These are phyloP conservation scores for Uloborus diversus DNA, from an alignment of 1,140 invertebrate species.

Conservation along the genomic window DNA sequence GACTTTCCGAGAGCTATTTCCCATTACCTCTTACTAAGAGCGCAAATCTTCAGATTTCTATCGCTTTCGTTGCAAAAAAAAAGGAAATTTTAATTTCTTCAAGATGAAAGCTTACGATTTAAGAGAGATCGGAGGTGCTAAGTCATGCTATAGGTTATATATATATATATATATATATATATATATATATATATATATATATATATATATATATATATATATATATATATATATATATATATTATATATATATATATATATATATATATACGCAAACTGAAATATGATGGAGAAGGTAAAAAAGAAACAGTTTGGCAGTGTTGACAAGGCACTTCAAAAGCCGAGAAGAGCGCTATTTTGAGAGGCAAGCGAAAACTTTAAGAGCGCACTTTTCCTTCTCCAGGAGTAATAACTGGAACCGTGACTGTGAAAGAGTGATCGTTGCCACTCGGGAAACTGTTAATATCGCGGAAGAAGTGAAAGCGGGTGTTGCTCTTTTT, in stretches of 20 bases:
- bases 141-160: too few species aligned
- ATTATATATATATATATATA: too few species aligned
- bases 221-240: not conserved
- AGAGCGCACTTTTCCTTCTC: constrained; percentile 4
- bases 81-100: not conserved
- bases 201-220: not conserved
- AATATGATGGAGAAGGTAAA: not conserved
- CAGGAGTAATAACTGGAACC: constrained; percentile 31
- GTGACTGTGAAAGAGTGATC: constrained; percentile 27
- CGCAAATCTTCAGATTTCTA: not conserved
- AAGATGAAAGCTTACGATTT: not conserved
- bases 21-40: too few species aligned
- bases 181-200: too few species aligned
- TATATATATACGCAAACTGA: not conserved
- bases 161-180: too few species aligned
- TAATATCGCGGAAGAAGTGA: constrained; percentile 25
- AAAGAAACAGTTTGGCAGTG: constrained; percentile 34
- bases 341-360: constrained; percentile 8
- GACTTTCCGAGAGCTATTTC: too few species aligned
- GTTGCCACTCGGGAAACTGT: constrained; percentile 7
- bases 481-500: not conserved
- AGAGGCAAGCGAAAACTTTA: constrained; percentile 12
- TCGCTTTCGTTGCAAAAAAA: not conserved
- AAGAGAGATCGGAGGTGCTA: not conserved
- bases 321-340: constrained; percentile 46